These are phyloP conservation scores for Philopotamus ludificatus DNA, from an alignment of 1,140 invertebrate species.

Conservation along the genomic window DNA sequence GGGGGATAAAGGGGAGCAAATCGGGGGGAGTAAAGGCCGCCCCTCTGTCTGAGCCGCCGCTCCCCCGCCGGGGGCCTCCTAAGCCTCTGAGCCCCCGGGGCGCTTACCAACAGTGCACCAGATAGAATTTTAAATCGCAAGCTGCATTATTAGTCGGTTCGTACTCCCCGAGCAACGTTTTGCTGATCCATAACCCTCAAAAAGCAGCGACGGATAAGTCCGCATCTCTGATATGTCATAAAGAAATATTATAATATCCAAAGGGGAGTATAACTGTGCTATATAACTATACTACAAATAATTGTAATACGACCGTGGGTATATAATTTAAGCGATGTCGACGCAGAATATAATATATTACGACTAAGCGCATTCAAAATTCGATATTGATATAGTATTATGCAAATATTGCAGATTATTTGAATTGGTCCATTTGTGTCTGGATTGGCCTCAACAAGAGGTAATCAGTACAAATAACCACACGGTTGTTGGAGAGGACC, in stretches of 20 bases:
- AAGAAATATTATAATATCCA: too few relatives aligned
- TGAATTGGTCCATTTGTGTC: not conserved
- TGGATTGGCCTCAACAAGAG: constrained; percentile 18
- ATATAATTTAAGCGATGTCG: too few relatives aligned
- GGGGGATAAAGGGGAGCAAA: constrained; percentile 4
- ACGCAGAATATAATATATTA: too few relatives aligned
- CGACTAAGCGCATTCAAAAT: too few relatives aligned
- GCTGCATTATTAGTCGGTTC: constrained; percentile 28
- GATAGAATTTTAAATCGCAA: constrained; percentile 42
- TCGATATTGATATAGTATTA: too few relatives aligned
- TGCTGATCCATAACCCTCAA: not conserved
- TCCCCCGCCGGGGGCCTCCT: constrained; percentile 1
- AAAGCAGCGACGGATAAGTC: too few relatives aligned
- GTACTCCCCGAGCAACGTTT: not conserved
- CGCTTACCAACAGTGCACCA: constrained; percentile 26
- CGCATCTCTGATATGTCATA: too few relatives aligned
- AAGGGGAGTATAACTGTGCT: too few relatives aligned
- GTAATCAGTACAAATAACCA: constrained; percentile 15
- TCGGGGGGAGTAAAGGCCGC: constrained; percentile 12
- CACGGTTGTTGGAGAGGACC: too few relatives aligned
- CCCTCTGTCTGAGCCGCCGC: constrained; percentile 11
- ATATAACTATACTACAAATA: too few relatives aligned
- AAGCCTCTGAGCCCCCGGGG: constrained; percentile 19
- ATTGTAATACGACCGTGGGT: too few relatives aligned
- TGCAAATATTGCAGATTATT: not conserved